Conservation (phyloP, 2,113 vertebrate species). For the Cisticola juncidis region DNA sequence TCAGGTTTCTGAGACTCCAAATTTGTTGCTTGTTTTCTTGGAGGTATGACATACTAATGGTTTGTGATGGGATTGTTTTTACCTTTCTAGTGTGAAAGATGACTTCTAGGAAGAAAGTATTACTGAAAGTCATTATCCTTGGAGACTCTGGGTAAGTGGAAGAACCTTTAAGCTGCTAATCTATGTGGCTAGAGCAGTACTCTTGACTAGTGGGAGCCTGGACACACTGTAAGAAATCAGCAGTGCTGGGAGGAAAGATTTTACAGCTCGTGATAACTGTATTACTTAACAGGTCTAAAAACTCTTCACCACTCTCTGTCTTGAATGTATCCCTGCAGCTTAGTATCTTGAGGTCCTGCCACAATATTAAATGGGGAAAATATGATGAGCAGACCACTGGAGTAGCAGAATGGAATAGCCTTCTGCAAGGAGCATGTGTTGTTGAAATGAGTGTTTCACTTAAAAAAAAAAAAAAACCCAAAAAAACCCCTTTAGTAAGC, state of each 20-base stretch:
- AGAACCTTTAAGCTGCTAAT: neutral
- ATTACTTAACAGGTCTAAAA: neutral
- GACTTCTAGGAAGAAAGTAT: conserved; percentile 99
- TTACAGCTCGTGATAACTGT: neutral
- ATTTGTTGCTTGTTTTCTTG: neutral
- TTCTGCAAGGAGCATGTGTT: neutral
- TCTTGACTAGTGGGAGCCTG: neutral
- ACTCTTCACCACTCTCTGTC: neutral
- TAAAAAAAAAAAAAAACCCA: neutral
- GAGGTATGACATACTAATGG: neutral
- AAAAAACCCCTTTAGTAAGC: neutral
- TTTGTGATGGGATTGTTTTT: conserved; percentile 5
- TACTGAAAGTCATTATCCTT: conserved; percentile 97
- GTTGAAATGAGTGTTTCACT: neutral
- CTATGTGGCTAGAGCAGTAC: neutral
- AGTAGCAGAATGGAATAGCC: neutral
- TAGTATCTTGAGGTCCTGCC: neutral
- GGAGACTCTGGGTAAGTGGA: conserved; percentile 95
- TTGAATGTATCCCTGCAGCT: neutral
- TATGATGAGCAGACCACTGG: neutral
- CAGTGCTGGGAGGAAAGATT: neutral
- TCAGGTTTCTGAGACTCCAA: neutral
- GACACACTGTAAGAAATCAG: neutral
- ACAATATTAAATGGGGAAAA: neutral
- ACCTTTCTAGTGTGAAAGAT: conserved; percentile 83